Evolutionary conservation across 2,888 invertebrate genomes (phyloP).

Genomic region (Mongoloraphidia duomilia): DNA sequence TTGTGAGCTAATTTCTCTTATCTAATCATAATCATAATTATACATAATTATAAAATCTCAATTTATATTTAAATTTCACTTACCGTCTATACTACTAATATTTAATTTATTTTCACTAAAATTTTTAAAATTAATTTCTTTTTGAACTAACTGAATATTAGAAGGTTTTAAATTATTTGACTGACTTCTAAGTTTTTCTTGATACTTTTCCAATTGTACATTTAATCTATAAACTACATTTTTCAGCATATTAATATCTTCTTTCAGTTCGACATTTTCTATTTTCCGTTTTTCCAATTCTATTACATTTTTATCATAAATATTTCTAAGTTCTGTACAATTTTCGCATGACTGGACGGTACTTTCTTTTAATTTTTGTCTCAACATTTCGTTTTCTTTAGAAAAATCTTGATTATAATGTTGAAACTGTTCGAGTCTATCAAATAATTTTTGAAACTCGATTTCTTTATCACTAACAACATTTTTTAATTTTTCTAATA

Average conservation of each 20-base stretch:
- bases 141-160: too few species aligned
- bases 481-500: conserved; percentile 33
- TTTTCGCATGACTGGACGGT: conserved; percentile 19
- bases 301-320: conserved; percentile 35
- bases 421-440: conserved; percentile 42
- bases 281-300: conserved; percentile 35
- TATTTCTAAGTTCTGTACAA: conserved; percentile 26
- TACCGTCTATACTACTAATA: too few species aligned
- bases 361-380: not conserved
- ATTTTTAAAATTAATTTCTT: too few species aligned
- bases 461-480: conserved; percentile 41
- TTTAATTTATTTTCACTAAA: too few species aligned
- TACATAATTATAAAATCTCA: too few species aligned
- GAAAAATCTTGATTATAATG: conserved; percentile 46
- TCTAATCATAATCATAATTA: too few species aligned
- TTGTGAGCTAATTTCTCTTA: too few species aligned
- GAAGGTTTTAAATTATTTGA: too few species aligned
- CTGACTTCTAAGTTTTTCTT: conserved; percentile 39
- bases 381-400: conserved; percentile 16
- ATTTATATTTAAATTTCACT: too few species aligned
- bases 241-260: conserved; percentile 60
- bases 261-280: conserved; percentile 41
- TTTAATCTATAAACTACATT: conserved; percentile 65
- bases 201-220: conserved; percentile 61
- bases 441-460: conserved; percentile 43